phyloP scores from a whole-genome alignment of 64 coral and sea anemone genomes.

The Orbicella faveolata region DNA sequence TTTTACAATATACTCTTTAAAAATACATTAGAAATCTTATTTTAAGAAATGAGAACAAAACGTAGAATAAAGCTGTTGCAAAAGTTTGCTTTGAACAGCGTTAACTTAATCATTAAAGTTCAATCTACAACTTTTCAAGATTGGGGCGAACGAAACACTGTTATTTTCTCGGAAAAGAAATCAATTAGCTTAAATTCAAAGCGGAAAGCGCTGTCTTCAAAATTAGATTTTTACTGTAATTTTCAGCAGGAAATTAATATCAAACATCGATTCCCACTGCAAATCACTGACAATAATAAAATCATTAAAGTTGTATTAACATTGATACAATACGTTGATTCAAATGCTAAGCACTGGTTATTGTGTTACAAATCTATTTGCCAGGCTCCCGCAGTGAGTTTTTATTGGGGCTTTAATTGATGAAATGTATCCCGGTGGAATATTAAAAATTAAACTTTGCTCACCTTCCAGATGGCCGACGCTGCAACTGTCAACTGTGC shows the following conservation, averaged over 20 bases:
- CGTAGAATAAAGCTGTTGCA: neutral
- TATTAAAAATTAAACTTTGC: conserved; percentile 16
- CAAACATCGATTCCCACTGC: conserved; percentile 27
- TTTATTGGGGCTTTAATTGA: conserved; percentile 21
- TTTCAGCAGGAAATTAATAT: conserved; percentile 42
- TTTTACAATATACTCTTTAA: neutral
- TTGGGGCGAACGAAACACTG: neutral
- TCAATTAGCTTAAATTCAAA: conserved; percentile 35
- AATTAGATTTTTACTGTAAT: conserved; percentile 40
- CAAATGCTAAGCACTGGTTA: neutral
- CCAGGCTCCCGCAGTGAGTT: neutral
- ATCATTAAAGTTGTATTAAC: conserved; percentile 41
- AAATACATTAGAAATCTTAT: neutral
- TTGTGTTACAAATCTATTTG: conserved; percentile 17
- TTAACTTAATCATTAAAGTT: neutral
- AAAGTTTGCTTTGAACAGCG: neutral
- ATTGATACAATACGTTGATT: conserved; percentile 47
- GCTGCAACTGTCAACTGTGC: conserved; percentile 90
- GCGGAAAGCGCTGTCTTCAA: conserved; percentile 30
- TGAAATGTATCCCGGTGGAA: neutral
- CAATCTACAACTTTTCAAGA: neutral
- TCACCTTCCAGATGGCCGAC: conserved; percentile 73
- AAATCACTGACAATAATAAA: conserved; percentile 37
- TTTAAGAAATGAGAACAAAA: neutral
- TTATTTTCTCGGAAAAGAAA: neutral